These are phyloP conservation scores for Heterotis niloticus DNA, from an alignment of 2,113 vertebrate species.

Conservation along the genomic window DNA sequence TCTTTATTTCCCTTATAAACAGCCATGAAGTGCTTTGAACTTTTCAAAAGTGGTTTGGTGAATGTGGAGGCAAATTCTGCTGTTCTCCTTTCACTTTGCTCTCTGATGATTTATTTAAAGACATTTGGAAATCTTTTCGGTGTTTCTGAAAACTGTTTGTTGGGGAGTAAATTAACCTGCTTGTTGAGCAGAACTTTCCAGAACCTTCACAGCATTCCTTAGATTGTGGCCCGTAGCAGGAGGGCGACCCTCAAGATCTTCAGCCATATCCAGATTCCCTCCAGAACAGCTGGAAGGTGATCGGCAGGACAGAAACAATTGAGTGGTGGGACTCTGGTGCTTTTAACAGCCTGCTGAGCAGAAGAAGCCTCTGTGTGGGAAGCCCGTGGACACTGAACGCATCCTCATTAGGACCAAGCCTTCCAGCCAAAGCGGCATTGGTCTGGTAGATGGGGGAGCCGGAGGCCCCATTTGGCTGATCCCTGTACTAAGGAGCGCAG, in stretches of 20 bases:
- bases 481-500: conserved; percentile 29
- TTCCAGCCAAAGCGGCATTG: conserved; percentile 31
- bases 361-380: not conserved
- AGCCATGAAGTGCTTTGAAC: no score
- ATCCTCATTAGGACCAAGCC: conserved; percentile 36
- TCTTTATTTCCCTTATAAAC: no score
- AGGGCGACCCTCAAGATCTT: not conserved
- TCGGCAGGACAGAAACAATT: not conserved
- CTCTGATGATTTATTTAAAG: not conserved
- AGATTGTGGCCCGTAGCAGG: not conserved
- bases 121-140: not conserved
- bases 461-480: conserved; percentile 39
- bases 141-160: no score
- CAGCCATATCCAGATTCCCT: not conserved
- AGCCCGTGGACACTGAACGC: conserved; percentile 32
- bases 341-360: not conserved
- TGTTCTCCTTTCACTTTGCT: no score
- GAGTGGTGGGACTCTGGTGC: not conserved
- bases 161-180: not conserved
- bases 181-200: not conserved
- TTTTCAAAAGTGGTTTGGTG: no score
- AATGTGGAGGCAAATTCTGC: no score
- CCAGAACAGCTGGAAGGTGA: not conserved
- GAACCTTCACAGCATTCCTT: not conserved
- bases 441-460: conserved; percentile 16